These are phyloP conservation scores for Xanthorhoe spadicearia DNA, from an alignment of 2,888 invertebrate genomes.

Conservation along the genomic window DNA sequence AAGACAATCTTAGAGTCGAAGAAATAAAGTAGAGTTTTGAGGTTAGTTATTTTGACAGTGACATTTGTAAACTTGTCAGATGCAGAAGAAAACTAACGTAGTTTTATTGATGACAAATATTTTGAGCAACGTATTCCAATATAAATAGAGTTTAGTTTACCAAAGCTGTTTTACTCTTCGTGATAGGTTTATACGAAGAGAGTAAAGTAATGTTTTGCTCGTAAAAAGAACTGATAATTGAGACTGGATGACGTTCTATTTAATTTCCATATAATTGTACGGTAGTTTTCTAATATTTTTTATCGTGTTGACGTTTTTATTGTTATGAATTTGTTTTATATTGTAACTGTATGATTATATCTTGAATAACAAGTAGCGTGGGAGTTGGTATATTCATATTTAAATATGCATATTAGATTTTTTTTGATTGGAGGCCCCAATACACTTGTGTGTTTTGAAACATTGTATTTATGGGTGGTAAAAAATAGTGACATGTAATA, in stretches of 20 bases:
- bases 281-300: slow-evolving; percentile 62
- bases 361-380: slow-evolving; percentile 39
- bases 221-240: slow-evolving; percentile 75
- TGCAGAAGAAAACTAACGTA: slow-evolving; percentile 57
- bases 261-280: slow-evolving; percentile 75
- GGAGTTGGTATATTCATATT: slow-evolving; percentile 26
- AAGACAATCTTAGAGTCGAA: slow-evolving; percentile 21
- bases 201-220: slow-evolving; percentile 72
- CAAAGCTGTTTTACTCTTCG: slow-evolving; percentile 12
- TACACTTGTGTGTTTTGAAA: neutral
- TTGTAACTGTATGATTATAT: slow-evolving; percentile 46
- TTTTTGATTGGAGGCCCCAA: neutral
- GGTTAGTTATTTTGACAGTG: neutral
- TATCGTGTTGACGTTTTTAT: slow-evolving; percentile 74
- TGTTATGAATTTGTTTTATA: slow-evolving; percentile 76
- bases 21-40: slow-evolving; percentile 42
- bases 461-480: neutral
- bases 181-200: slow-evolving; percentile 37
- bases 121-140: slow-evolving; percentile 44
- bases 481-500: neutral
- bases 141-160: slow-evolving; percentile 48
- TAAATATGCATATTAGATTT: neutral
- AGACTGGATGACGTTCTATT: slow-evolving; percentile 73
- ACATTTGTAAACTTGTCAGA: slow-evolving; percentile 41
- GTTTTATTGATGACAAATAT: slow-evolving; percentile 51